These are phyloP conservation scores for Lucilia cuprina DNA, from an alignment of 1,140 invertebrate genomes.

Conservation along the genomic window DNA sequence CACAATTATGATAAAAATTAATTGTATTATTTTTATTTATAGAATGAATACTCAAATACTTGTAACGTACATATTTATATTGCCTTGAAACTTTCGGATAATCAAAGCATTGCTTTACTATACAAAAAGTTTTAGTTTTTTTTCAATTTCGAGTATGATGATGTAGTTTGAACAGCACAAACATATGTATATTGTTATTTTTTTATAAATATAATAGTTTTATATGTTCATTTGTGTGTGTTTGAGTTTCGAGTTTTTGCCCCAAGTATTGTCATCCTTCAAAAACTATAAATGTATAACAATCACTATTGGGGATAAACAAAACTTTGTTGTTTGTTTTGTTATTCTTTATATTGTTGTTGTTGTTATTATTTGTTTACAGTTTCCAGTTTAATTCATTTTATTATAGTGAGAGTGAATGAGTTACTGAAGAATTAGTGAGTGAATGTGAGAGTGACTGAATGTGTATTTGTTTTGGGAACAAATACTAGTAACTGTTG, in stretches of 20 bases:
- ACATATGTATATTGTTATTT: neutral
- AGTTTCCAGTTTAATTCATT: neutral
- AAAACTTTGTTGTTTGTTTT: neutral
- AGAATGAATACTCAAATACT: too few relatives aligned
- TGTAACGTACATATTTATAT: neutral
- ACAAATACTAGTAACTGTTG: neutral
- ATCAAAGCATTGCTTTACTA: neutral
- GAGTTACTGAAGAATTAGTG: neutral
- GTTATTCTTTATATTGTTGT: neutral
- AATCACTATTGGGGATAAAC: neutral
- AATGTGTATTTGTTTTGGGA: neutral
- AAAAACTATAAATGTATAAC: neutral
- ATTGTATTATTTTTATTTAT: neutral
- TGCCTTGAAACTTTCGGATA: slow-evolving; percentile 11
- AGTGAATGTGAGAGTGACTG: neutral
- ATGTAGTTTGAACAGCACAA: neutral
- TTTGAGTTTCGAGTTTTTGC: neutral
- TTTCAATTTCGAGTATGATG: neutral
- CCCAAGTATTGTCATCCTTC: slow-evolving; percentile 7
- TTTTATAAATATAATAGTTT: neutral
- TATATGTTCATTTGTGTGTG: neutral
- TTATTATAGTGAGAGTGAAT: neutral
- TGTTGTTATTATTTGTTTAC: slow-evolving; percentile 12
- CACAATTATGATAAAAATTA: neutral
- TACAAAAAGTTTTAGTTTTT: neutral